Evolutionary conservation across 2,113 vertebrate genomes (phyloP).

Genomic region (Triplophysa siluroides): DNA sequence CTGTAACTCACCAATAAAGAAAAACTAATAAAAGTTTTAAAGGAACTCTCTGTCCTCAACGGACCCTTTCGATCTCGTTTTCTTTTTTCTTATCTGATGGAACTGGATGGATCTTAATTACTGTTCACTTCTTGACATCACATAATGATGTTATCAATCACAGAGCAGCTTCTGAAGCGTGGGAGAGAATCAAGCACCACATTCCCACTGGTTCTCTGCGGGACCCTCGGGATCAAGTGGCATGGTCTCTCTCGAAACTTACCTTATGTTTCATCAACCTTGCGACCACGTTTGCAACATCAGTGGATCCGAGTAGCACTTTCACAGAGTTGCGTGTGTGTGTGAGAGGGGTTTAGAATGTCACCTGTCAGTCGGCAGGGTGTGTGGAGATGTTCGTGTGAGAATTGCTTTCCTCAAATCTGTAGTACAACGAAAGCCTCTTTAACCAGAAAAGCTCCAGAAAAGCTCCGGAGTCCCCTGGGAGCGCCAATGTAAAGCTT

Average conservation of each 20-base stretch:
- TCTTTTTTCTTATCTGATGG: constrained; percentile 25
- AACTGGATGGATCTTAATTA: constrained; percentile 41
- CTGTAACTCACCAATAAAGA: background rate
- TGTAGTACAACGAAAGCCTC: constrained; percentile 33
- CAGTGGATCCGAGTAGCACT: constrained; percentile 46
- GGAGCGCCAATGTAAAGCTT: constrained; percentile 19
- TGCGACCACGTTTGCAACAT: constrained; percentile 53
- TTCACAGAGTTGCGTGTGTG: constrained; percentile 48
- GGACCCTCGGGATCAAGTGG: constrained; percentile 16
- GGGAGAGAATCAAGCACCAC: constrained; percentile 42
- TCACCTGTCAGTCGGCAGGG: constrained; percentile 53
- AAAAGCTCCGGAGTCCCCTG: constrained; percentile 28
- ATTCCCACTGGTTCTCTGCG: constrained; percentile 32
- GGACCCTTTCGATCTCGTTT: background rate
- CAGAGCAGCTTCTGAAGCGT: constrained; percentile 22
- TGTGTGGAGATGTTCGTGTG: constrained; percentile 61
- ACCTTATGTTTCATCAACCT: constrained; percentile 72
- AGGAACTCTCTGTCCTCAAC: background rate
- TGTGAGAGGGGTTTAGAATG: constrained; percentile 56
- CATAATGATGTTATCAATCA: constrained; percentile 49
- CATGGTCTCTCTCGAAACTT: constrained; percentile 57
- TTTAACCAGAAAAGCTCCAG: constrained; percentile 25
- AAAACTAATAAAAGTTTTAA: background rate
- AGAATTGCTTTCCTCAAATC: constrained; percentile 62
- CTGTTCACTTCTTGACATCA: constrained; percentile 17